Base-by-base conservation (phyloP, 2,888 invertebrate genomes). In the Trichopoda pennipes region DNA sequence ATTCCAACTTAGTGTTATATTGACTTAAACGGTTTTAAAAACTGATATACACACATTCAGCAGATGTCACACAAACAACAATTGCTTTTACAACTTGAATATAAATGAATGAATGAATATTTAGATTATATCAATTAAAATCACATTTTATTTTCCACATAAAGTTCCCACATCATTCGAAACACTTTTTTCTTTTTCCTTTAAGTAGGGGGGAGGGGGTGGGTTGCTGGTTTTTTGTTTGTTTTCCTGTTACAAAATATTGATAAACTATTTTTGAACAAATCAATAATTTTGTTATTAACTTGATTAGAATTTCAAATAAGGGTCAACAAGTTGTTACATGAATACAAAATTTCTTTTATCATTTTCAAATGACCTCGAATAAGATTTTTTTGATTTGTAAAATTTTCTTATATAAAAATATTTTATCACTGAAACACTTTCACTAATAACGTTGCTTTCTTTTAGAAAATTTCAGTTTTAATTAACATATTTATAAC, bases 301-400 rank as follows among this genome's bases (percentile, higher is more conserved):
- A 63, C 69, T 81, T 78, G 21, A 42, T n/a, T 17, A 16, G n/a
- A 16, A 19, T 51, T 51, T 47, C n/a, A 63, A 17, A 80, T 64
- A 42, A 60, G 66, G 82, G 82, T 75, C 80, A 79, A 79, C 79
- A 82, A 80, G 82, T 82, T 82, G 79, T 82, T 80, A 61, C 44
- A 80, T 80, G 72, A 66, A 75, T 51, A 28, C 14, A 8, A 55
- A 64, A 23, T 47, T 23, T 7, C 42, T 42, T 42, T 51, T 61
- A 32, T 61, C n/a, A 14, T 55, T 53, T 77, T 56, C 9, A 21
- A 28, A 56, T 69, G 73, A 74, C 73, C 79, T 80, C 73, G 68
- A 49, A 14, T 49, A 69, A 61, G 49, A 69, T 74, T 61, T 68
- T 28, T 12, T 38, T 38, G 10, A 38, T 49, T 55, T 51, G 1